Percentiles rank a stretch among this genome's conserved stretches.
phyloP scores from a whole-genome alignment of 2,113 vertebrate genomes.

The Rallus limicola region DNA sequence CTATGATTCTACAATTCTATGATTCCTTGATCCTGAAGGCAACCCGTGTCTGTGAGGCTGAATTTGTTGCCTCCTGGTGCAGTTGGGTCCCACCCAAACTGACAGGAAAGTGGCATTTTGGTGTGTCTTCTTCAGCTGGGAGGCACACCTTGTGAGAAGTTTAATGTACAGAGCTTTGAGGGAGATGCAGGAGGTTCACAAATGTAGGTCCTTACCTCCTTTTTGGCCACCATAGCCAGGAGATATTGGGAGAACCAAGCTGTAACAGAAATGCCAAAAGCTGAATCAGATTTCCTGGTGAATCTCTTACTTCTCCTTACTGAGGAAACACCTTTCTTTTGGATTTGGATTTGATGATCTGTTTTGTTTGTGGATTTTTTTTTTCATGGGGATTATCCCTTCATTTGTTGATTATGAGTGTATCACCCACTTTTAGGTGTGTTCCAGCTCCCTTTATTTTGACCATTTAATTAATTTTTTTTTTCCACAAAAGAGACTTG shows the following conservation, averaged over 20 bases:
- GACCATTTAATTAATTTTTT: background rate
- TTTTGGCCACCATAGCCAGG: background rate
- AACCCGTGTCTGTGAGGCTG: accelerated
- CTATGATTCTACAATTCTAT: too few species aligned
- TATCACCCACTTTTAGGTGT: background rate
- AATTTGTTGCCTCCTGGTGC: background rate
- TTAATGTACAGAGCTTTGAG: background rate
- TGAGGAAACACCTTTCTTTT: background rate
- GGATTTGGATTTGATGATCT: too few species aligned
- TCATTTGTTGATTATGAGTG: background rate
- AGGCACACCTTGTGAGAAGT: background rate
- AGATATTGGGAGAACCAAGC: background rate
- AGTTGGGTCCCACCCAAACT: background rate
- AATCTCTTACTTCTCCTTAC: background rate
- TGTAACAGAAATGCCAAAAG: background rate
- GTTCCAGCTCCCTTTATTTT: background rate
- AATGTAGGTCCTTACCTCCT: background rate
- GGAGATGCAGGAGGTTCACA: background rate
- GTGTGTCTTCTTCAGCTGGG: background rate
- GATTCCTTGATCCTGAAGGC: background rate
- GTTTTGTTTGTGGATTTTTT: background rate
- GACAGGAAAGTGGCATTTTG: background rate
- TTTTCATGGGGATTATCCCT: background rate
- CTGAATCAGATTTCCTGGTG: background rate
- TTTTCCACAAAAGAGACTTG: background rate